Base-by-base conservation (phyloP, 2,797 vertebrate genomes). In the Crenichthys baileyi region DNA sequence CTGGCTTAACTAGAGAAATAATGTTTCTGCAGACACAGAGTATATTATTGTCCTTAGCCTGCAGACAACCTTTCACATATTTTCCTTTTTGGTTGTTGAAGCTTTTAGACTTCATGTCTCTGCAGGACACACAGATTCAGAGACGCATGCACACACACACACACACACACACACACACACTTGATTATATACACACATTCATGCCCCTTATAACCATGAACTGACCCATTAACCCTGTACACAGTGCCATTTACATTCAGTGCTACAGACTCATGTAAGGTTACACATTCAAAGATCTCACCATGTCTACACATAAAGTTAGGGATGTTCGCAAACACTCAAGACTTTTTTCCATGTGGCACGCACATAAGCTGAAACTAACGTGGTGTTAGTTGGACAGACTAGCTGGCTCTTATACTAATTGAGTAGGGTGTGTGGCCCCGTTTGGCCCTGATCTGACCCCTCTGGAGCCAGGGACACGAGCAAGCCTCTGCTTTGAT, bases 401-500 rank as follows among this genome's bases (percentile, higher is more conserved):
- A 95, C 95, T 91, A 92, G 91, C 93, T 93, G 94, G 90, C 94
- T 95, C 94, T 96, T 76, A 81, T 75, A 89, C 90, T 96, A 96
- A 96, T 95, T 95, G 95, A 94, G 93, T 94, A 92, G 93, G 90
- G 95, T 95, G 94, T 95, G 94, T 95, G 95, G 94, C 95, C 95
- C 92, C n/a, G 89, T 85, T 90, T 92, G 90, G 90, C 95, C 93
- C 88, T 70, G 56, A 81, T 71, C 85, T 94, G 94, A 96, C 95
- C 95, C 87, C 89, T 85, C 90, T 92, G 92, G 88, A 91, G 92
- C 91, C 91, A 84, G 93, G 94, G 96, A 96, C 94, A 92, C 95
- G 94, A 94, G 94, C 95, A 96, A 96, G 95, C 95, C 95, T 15
- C 0, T 41, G 95, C 97, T 98, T 98, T 98, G 97, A 97, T 97